phyloP scores from a whole-genome alignment of 2,797 vertebrate species.

The Cirrhinus mrigala region DNA sequence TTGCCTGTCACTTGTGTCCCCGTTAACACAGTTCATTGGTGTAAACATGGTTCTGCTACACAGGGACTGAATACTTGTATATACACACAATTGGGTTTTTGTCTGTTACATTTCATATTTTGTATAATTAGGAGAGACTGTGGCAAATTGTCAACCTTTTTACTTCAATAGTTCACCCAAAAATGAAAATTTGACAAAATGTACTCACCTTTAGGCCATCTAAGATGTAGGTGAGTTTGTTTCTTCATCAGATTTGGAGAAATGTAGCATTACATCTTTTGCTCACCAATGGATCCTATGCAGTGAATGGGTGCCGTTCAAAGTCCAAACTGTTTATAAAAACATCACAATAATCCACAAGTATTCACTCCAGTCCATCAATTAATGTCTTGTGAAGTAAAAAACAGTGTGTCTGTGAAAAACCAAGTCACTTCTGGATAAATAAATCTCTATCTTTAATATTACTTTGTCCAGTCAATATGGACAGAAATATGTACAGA shows the following conservation, averaged over 20 bases:
- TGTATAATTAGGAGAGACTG: background rate
- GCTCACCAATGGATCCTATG: background rate
- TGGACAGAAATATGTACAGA: background rate
- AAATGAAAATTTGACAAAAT: background rate
- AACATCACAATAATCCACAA: background rate
- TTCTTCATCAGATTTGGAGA: background rate
- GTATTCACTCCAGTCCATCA: background rate
- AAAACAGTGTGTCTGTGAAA: background rate
- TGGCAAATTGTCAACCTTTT: background rate
- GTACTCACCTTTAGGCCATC: background rate
- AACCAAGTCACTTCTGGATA: background rate
- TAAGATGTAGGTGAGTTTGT: background rate
- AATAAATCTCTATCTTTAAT: background rate
- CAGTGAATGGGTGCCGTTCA: background rate
- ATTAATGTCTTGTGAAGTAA: background rate
- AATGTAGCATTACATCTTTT: background rate
- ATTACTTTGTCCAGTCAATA: background rate
- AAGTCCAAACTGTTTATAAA: background rate
- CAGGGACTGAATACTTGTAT: background rate
- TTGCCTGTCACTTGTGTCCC: background rate
- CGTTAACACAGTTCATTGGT: background rate
- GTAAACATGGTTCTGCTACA: background rate
- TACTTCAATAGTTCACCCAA: background rate
- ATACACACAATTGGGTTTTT: too few relatives aligned
- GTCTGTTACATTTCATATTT: too few relatives aligned